Evolutionary conservation across 1,140 invertebrate species (phyloP), one percentile per base, ranked within the genome.

Genomic region (Nautilus pompilius): DNA sequence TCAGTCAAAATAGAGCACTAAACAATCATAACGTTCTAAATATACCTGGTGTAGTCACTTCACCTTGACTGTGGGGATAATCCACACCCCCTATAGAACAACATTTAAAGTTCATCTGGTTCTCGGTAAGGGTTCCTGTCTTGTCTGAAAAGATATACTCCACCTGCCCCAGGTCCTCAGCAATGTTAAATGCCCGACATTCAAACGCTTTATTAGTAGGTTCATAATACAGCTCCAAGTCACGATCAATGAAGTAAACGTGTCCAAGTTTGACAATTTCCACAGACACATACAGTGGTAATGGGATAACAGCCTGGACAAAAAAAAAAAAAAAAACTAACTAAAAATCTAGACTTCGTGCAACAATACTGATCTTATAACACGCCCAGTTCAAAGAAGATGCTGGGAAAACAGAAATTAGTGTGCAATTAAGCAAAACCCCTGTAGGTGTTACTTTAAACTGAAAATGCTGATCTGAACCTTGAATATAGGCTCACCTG

Each of bases 101-200:
- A 53, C 91, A 85, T 68, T 79, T 83, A 80, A 99, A 98, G 62
- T 96, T 87, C 96, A 98, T 98, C 81, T 94, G 92, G 80, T 99
- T 99, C 81, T 98, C 95, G 8, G 96, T 99, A 20, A 99, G 83
- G 2, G 96, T 99, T 5, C 96, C 96, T 2, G 96, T 99, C 82
- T 98, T 98, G 80, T 99, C 96, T 10, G 93, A 97, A 84, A 99
- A 98, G 51, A 99, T 87, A 78, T 98, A 98, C 75, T 95, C 91
- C 29, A 99, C 90, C 69, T 96, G 94, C 3, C 96, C 96, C 51
- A 98, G 85, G 81, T 99, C 95, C 81, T 99, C 96, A 0, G 96
- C 94, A 54, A 98, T 98, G 79, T 98, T 99, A 66, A 98, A 86
- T 33, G 96, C 95, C 60, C 95, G 86, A 80, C 95, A 98, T 82